Conservation (phyloP, 2,797 vertebrate genomes). For the Crenichthys baileyi region DNA sequence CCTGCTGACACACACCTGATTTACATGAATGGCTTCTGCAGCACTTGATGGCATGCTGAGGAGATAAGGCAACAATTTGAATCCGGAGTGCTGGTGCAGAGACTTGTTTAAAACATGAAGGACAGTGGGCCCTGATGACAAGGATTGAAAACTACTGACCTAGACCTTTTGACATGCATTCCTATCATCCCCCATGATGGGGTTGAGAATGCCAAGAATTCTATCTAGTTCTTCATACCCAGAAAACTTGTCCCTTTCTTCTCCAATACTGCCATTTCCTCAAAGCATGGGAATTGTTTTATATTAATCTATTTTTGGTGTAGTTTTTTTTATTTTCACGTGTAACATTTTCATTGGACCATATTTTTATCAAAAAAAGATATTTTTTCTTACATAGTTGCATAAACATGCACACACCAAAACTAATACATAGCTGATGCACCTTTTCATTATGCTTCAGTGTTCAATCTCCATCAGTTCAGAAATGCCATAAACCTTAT, state of each 20-base stretch:
- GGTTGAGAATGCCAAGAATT: not conserved
- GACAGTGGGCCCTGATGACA: not conserved
- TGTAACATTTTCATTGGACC: no score
- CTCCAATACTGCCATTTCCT: not conserved
- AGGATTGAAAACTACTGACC: not conserved
- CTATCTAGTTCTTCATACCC: not conserved
- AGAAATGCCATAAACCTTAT: not conserved
- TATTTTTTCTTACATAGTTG: no score
- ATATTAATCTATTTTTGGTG: not conserved
- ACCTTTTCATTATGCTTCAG: not conserved
- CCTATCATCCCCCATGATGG: not conserved
- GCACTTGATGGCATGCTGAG: not conserved
- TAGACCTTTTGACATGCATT: not conserved
- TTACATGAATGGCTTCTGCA: not conserved
- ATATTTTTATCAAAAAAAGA: no score
- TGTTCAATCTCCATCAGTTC: not conserved
- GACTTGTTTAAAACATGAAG: not conserved
- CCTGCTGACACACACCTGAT: not conserved
- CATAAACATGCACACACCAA: no score
- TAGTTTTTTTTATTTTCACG: constrained; percentile 34
- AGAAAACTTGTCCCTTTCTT: not conserved
- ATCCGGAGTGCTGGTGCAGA: not conserved
- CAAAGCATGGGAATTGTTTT: no score
- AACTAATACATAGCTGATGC: not conserved
- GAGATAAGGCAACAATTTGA: not conserved